Percentiles rank a stretch among this genome's conserved stretches.
Evolutionary conservation across 2,113 vertebrate genomes (phyloP).

Genomic region (Nyctereutes procyonoides): DNA sequence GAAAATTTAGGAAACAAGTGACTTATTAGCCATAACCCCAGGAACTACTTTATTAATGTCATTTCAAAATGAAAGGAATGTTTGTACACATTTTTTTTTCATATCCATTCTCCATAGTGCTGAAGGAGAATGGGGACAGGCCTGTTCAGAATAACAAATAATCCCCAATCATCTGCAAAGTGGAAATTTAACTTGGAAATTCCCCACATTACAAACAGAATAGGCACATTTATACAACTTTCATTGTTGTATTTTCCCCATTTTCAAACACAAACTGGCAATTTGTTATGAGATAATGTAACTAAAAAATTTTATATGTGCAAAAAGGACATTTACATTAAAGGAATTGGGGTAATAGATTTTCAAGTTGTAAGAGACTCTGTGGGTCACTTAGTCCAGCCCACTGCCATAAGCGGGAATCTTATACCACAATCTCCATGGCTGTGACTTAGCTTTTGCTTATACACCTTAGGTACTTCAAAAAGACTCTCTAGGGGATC

Average conservation of each 20-base stretch:
- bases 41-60: slow-evolving; percentile 1
- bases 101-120: neutral
- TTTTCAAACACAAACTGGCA: neutral
- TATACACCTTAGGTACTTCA: neutral
- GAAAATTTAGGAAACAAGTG: neutral
- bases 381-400: neutral
- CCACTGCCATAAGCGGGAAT: neutral
- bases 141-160: neutral
- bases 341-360: neutral
- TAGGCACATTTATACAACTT: neutral
- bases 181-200: neutral
- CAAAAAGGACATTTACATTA: neutral
- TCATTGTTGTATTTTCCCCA: neutral
- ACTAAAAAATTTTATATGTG: neutral
- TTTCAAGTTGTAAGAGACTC: neutral
- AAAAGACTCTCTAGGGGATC: neutral
- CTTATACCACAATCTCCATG: neutral
- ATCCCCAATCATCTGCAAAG: neutral
- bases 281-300: neutral
- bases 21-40: neutral
- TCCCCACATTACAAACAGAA: neutral
- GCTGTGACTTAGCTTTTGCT: neutral
- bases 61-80: slow-evolving; percentile 18
- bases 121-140: neutral
- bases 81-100: neutral